Conservation (phyloP, 2,113 vertebrate species). For the Cinclus mexicanus region DNA sequence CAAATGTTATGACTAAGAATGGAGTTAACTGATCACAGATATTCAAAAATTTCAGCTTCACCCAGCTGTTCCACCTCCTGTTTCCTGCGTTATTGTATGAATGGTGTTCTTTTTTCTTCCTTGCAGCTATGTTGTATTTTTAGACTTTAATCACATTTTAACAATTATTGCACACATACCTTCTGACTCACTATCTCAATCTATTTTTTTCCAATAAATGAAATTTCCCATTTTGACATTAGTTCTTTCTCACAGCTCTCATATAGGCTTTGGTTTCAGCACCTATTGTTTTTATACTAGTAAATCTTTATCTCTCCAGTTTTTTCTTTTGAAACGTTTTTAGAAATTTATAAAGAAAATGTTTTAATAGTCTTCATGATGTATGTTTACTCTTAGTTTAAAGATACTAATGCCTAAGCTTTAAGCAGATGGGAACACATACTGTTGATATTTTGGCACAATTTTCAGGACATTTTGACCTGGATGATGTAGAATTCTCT, state of each 20-base stretch:
- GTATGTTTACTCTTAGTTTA: background rate
- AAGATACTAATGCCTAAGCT: background rate
- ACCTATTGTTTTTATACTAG: background rate
- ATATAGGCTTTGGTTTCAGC: background rate
- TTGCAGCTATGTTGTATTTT: background rate
- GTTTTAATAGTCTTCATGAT: background rate
- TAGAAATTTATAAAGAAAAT: background rate
- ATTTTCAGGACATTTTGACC: background rate
- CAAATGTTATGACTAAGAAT: background rate
- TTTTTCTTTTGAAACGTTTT: background rate
- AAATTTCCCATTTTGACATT: background rate
- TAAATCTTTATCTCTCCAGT: background rate
- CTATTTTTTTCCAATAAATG: background rate
- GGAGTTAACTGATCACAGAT: background rate
- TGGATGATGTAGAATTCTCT: background rate
- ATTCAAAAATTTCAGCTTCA: background rate
- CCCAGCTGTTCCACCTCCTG: background rate
- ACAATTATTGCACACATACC: background rate
- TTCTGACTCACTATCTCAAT: background rate
- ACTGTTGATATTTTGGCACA: background rate
- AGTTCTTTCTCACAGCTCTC: background rate
- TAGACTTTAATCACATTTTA: slow-evolving; percentile 11
- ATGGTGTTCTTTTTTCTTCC: background rate
- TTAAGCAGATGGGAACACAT: background rate
- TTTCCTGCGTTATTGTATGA: background rate